Evolutionary conservation across 2,888 invertebrate species (phyloP).

Genomic region (Ennomos erosarius): DNA sequence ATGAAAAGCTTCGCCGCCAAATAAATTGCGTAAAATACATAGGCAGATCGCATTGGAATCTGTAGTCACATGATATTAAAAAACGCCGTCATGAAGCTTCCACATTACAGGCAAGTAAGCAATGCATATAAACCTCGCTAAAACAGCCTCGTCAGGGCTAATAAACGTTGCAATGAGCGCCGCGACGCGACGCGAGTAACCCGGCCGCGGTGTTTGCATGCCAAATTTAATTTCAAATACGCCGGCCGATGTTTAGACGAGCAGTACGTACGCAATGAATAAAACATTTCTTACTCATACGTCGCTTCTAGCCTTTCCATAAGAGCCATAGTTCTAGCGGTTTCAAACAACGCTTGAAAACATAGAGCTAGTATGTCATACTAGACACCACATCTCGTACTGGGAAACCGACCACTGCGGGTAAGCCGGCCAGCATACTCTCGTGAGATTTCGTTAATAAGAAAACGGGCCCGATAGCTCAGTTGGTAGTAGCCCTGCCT

Average conservation of each 20-base stretch:
- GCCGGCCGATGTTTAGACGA: slow-evolving; percentile 71
- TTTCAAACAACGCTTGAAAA: too few relatives aligned
- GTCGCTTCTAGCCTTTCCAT: slow-evolving; percentile 62
- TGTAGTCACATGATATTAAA: too few relatives aligned
- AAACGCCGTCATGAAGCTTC: neutral
- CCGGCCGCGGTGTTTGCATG: slow-evolving; percentile 69
- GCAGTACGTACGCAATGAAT: slow-evolving; percentile 76
- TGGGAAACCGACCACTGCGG: too few relatives aligned
- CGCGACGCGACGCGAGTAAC: slow-evolving; percentile 26
- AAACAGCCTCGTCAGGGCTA: slow-evolving; percentile 6
- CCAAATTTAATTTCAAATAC: slow-evolving; percentile 79
- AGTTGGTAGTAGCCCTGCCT: too few relatives aligned
- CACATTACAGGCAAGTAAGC: neutral
- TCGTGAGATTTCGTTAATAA: too few relatives aligned
- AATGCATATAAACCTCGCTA: slow-evolving; percentile 4
- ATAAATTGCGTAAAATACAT: too few relatives aligned
- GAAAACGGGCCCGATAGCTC: too few relatives aligned
- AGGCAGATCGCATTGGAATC: too few relatives aligned
- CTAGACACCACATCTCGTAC: too few relatives aligned
- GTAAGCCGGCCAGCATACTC: too few relatives aligned
- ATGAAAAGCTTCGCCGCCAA: too few relatives aligned
- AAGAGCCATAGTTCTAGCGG: slow-evolving; percentile 48
- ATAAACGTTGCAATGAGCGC: slow-evolving; percentile 23
- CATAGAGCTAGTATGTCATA: too few relatives aligned
- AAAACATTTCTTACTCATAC: slow-evolving; percentile 78